Evolutionary conservation across 2,113 vertebrate species (phyloP), one percentile per base, ranked within the genome.

Genomic region (Suncus etruscus): DNA sequence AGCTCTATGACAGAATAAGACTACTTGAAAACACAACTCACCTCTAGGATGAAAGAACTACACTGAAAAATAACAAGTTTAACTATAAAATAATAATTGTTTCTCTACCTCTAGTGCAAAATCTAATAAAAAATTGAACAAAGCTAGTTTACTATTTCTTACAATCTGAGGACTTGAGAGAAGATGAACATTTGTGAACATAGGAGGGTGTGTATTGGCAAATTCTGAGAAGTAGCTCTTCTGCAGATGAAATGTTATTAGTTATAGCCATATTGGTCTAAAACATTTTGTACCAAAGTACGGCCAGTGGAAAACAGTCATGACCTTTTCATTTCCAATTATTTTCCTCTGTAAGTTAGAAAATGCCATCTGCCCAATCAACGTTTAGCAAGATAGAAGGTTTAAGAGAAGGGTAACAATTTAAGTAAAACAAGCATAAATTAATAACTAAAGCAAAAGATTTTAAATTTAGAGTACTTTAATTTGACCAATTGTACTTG

Each of bases 151-250:
- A 74, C 7, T 54, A 5, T 47, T 47, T 83, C 45, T 74, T 29
- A 7, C 32, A 47, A 24, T 39, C 3, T 39, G 15, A 51, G 10
- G 18, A 85, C 18, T 86, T 80, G 25, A 54, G 31, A 82, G 32
- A 29, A 18, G 48, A 65, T 54, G 1, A 85, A 61, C 76, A 83
- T 31, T 22, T 89, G 73, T 87, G 73, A 4, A 73, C 2, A 74
- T 39, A 16, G 69, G 22, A 29, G 2, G 72, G n/a, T 83, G 8
- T 72, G 27, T 50, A 92, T 16, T 50, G 87, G 6, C 18, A 58
- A 86, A 85, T 80, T 86, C 83, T 78, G 31, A 83, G 22, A 89
- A 61, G n/a, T 16, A 27, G 32, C 78, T 81, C 45, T 94, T 66
- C 29, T 61, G n/a, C 6, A 79, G 50, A 75, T 94, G 83, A 92